Percentiles rank a stretch among this genome's conserved stretches.
These are phyloP conservation scores for Andrena praecox DNA, from an alignment of 2,888 invertebrate genomes.

Conservation along the genomic window DNA sequence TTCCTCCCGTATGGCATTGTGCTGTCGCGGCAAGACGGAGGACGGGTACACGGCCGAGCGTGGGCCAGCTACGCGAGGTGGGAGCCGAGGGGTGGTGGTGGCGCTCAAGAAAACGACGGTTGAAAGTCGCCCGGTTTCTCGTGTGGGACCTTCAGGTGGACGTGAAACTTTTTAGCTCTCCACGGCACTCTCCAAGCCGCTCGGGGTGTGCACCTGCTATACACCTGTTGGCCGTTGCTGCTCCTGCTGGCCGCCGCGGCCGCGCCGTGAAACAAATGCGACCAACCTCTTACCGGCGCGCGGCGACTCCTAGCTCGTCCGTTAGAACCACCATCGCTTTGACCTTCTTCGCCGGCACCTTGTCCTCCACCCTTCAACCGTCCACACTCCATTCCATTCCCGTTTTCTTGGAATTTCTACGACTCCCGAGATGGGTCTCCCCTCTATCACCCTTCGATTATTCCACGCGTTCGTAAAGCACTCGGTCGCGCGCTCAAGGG, in stretches of 20 bases:
- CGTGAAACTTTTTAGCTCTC: slow-evolving; percentile 78
- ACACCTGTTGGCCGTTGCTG: slow-evolving; percentile 84
- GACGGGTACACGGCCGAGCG: slow-evolving; percentile 27
- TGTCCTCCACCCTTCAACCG: not conserved
- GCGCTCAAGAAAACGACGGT: slow-evolving; percentile 78
- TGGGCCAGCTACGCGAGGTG: slow-evolving; percentile 71
- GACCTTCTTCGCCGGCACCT: slow-evolving; percentile 37
- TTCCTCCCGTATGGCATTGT: slow-evolving; percentile 47
- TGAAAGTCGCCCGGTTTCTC: slow-evolving; percentile 77
- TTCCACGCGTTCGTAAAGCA: too few species aligned
- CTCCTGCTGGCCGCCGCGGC: slow-evolving; percentile 62
- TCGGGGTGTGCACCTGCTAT: slow-evolving; percentile 82
- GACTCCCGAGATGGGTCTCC: too few species aligned
- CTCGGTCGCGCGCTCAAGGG: too few species aligned
- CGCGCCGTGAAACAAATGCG: slow-evolving; percentile 66
- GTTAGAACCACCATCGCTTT: slow-evolving; percentile 62
- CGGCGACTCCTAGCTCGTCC: slow-evolving; percentile 58
- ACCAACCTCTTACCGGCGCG: slow-evolving; percentile 40
- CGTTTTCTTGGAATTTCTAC: too few species aligned
- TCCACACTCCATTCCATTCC: not conserved
- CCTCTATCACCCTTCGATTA: too few species aligned
- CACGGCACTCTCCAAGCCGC: slow-evolving; percentile 73
- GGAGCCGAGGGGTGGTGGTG: slow-evolving; percentile 65
- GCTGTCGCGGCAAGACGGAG: slow-evolving; percentile 55
- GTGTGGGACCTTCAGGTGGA: slow-evolving; percentile 84